Base-by-base conservation (phyloP, 2,797 vertebrate genomes). In the Trachurus trachurus region DNA sequence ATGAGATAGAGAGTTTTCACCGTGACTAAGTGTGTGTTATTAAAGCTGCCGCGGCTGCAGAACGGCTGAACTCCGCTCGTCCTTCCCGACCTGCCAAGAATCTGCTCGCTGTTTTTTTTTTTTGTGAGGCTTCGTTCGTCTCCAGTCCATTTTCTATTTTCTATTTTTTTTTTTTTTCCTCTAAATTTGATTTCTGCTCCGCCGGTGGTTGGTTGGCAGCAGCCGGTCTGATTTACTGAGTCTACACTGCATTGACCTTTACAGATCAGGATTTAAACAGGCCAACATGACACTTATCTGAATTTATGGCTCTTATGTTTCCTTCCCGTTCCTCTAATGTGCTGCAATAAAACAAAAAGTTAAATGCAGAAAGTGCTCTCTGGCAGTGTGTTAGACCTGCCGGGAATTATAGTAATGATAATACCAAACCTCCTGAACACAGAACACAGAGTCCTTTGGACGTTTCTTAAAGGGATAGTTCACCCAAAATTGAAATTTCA, bases 11-110 rank as follows among this genome's bases (percentile, higher is more conserved):
- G 40, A 78, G 42, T n/a, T 34, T 87, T 84, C 21, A 58, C 83
- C 21, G 57, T 81, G 84, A 83, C 80, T 77, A 53, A 86, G 71
- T 86, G 76, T 81, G 76, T 72, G 71, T 82, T 90, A 79, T 88
- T 87, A 89, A 92, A 89, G 75, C 70, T 78, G 87, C 87, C 22
- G 1, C 11, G 21, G 74, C 78, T 76, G 75, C 79, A 83, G 37
- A 87, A 79, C 70, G 62, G 68, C 74, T 31, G 56, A 68, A 75
- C 11, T n/a, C 67, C 29, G 49, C 65, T 76, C 40, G 7, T 77
- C 45, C 63, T 22, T 80, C 73, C 68, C 31, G 62, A 75, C 53
- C 68, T 66, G 81, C 69, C 22, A 3, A 45, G 45, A 53, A 50
- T 81, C 42, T 62, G 39, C n/a, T 17, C 31, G 65, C 57, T 74